A percentile compares a stretch with the other conserved stretches of the same genome.
Conservation (phyloP, 2,888 invertebrate species). For the Aromia moschata region DNA sequence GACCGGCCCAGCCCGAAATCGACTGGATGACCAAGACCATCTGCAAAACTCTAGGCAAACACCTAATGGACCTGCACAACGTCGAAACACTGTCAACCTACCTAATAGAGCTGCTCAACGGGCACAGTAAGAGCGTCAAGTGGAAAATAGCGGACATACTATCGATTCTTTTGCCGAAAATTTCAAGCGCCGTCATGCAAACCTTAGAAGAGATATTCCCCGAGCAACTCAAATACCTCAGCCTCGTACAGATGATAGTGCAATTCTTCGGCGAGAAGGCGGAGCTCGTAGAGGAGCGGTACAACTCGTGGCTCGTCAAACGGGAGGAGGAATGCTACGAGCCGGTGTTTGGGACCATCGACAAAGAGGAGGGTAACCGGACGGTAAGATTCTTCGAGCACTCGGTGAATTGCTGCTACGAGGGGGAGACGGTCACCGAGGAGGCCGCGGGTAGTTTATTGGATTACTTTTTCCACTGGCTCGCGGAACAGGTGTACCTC, state of each 20-base stretch:
- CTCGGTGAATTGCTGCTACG: background rate
- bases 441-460: background rate
- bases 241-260: background rate
- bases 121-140: background rate
- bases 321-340: background rate
- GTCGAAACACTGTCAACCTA: background rate
- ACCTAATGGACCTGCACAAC: too few species aligned
- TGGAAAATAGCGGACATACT: conserved; percentile 45
- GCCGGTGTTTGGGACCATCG: background rate
- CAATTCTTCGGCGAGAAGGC: background rate
- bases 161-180: background rate
- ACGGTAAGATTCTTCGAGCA: background rate
- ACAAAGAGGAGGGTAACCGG: background rate
- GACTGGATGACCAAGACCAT: background rate
- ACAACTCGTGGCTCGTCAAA: background rate
- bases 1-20: background rate
- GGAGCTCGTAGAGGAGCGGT: background rate
- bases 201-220: background rate
- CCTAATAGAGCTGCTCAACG: background rate
- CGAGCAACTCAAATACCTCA: background rate
- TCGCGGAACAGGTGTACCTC: background rate
- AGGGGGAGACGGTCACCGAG: background rate
- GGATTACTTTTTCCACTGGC: background rate
- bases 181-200: background rate
- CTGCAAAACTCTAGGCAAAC: background rate